Conservation (phyloP, 2,888 invertebrate species). For the Trichopoda pennipes region DNA sequence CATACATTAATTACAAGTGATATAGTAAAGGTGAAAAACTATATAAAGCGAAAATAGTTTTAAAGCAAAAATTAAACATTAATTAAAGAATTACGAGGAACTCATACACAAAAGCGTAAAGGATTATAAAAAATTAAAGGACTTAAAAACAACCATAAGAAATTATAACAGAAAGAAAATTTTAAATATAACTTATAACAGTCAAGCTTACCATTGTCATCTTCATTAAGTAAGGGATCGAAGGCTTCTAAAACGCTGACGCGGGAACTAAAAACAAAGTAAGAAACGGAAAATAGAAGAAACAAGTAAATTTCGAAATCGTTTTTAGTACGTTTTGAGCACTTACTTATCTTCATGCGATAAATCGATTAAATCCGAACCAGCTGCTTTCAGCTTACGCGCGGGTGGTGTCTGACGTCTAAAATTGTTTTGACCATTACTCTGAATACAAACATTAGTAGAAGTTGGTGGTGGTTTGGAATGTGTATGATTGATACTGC, state of each 20-base stretch:
- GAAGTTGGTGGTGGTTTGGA: constrained; percentile 27
- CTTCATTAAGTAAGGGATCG: constrained; percentile 89
- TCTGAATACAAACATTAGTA: constrained; percentile 17
- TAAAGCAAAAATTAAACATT: no score
- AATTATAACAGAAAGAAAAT: constrained; percentile 22
- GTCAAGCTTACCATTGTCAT: constrained; percentile 75
- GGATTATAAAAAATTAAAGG: no score
- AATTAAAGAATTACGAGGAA: no score
- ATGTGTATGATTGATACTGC: constrained; percentile 45
- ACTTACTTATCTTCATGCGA: constrained; percentile 80
- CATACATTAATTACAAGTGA: no score
- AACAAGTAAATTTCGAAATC: neutral
- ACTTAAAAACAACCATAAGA: neutral
- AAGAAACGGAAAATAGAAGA: neutral
- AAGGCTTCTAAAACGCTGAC: constrained; percentile 89
- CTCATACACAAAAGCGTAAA: no score
- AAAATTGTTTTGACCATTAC: constrained; percentile 45
- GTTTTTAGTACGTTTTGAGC: neutral
- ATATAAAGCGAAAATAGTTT: no score
- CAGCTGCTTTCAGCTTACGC: constrained; percentile 70
- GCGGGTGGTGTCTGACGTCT: constrained; percentile 70
- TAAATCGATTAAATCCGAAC: constrained; percentile 79
- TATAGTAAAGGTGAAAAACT: no score
- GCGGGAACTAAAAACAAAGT: constrained; percentile 75
- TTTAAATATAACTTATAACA: neutral